These are phyloP conservation scores for Merops nubicus DNA, from an alignment of 2,113 vertebrate genomes.

Conservation along the genomic window DNA sequence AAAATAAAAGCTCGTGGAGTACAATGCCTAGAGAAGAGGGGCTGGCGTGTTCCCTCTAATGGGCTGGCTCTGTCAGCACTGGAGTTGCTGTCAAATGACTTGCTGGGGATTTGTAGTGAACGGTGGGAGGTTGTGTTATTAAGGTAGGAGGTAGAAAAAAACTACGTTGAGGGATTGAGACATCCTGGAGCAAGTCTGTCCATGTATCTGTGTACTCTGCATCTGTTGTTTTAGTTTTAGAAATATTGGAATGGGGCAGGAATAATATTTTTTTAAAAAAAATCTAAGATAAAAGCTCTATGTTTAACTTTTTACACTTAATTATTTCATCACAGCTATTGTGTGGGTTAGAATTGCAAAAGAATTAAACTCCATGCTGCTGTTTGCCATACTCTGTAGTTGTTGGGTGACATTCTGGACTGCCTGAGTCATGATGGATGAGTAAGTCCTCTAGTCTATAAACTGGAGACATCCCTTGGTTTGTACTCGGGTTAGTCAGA, in stretches of 20 bases:
- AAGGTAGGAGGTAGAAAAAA: not conserved
- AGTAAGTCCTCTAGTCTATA: not conserved
- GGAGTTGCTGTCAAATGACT: not conserved
- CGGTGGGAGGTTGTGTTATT: not conserved
- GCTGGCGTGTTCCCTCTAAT: not conserved
- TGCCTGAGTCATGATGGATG: not conserved
- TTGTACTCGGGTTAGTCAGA: not conserved
- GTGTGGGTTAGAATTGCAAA: not conserved
- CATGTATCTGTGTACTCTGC: not conserved
- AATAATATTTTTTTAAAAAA: not conserved
- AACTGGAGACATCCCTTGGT: not conserved
- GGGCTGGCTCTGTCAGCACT: not conserved
- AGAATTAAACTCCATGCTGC: not conserved
- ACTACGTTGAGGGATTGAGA: not conserved
- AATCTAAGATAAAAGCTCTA: not conserved
- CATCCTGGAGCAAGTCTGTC: not conserved
- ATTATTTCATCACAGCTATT: not conserved
- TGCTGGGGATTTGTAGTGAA: not conserved
- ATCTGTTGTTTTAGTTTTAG: not conserved
- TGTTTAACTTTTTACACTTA: conserved; percentile 1
- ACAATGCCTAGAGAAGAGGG: not conserved
- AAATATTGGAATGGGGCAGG: not conserved
- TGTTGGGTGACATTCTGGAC: not conserved
- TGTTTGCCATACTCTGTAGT: not conserved
- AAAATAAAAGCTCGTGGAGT: not conserved